Base-by-base conservation (phyloP, 1,140 invertebrate species). In the Monomorium pharaonis region DNA sequence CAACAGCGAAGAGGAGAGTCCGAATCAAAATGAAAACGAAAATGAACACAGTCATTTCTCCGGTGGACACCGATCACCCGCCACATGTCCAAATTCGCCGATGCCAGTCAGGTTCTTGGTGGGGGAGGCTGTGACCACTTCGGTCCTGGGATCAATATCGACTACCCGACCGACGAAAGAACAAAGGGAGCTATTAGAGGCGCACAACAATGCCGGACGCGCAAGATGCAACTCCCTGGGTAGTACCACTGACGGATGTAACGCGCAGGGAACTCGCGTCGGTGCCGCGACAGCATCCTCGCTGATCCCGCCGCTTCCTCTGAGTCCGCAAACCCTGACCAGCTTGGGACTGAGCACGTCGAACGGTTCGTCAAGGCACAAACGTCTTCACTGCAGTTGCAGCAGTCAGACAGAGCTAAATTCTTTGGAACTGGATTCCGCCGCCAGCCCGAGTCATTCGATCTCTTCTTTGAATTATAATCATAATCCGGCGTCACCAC, bases 361-460 rank as follows among this genome's bases (percentile, higher is more conserved):
- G 62, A 92, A 85, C 33, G 49, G 56, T 3, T 49, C 84, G 1
- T 86, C 88, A 12, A 92, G 94, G 70, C 88, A 92, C n/a, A 92
- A 86, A 70, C 90, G 94, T 44, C 91, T 95, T 44, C 96, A 97
- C 81, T 97, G 97, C 89, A 97, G 97, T 80, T 97, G 97, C 90
- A 96, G 97, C 70, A 97, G 97, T 91, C 97, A 97, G 92, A 97
- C 96, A 3, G 97, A 97, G 51, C 92, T 97, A 21, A 96, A 96
- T 5, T 95, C 94, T 0, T 24, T 94, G 12, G 94, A 95, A 0
- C 81, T 87, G 9, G 94, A 95, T 4, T 84, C 89, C 6, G 65
- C 81, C 1, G 88, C 86, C 3, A 94, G 93, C 60, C 93, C 92
- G 2, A 94, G 89, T 37, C 91, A 93, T 9, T 94, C 94, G 14